Evolutionary conservation across 30 jellyfish, hydroid and myxozoan species (phyloP), one percentile per base, ranked within the genome.

Genomic region (Pelagia noctiluca): DNA sequence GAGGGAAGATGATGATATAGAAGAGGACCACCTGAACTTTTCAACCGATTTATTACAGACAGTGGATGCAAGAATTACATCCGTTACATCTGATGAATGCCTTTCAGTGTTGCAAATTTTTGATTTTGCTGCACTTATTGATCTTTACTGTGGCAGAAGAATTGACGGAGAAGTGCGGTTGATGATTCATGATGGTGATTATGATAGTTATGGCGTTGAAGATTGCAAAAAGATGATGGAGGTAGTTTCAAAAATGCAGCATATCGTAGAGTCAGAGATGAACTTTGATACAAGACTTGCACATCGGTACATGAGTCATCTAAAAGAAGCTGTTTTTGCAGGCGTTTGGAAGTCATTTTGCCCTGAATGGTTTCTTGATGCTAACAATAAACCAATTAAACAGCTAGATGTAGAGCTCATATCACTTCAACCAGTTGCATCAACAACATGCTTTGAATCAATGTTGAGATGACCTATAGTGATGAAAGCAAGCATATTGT

Each of bases 1-100:
- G 73, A 46, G 73, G 79, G 52, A 38, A 3, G 48, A 36, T 1
- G 66, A 68, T 1, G 85, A 73, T 2, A 73, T 50, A 73, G 47
- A 29, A 30, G 34, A 29, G 12, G 81, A 32, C 31, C 66, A 34
- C 13, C 30, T 4, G 2, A 13, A 60, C 31, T 10, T 33, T 46
- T 72, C 85, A 21, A 32, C 7, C 3, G 47, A 63, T 63, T 7
- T 63, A 3, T 4, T 63, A 48, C 10, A 25, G 10, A 26, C 50
- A 34, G 71, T 52, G 4, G 68, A 52, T 30, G 21, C 12, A 19
- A 8, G 68, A 52, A 30, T 52, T 5, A 5, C 16, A 30, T 52
- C 68, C 2, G 68, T 52, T 8, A 3, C 26, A 8, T 3, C 12
- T 19, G 68, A 52, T 5, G 28, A 52, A 30, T 3, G 12, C 2